phyloP scores from a whole-genome alignment of 1,140 invertebrate species.

The Neotoxoptera formosana region DNA sequence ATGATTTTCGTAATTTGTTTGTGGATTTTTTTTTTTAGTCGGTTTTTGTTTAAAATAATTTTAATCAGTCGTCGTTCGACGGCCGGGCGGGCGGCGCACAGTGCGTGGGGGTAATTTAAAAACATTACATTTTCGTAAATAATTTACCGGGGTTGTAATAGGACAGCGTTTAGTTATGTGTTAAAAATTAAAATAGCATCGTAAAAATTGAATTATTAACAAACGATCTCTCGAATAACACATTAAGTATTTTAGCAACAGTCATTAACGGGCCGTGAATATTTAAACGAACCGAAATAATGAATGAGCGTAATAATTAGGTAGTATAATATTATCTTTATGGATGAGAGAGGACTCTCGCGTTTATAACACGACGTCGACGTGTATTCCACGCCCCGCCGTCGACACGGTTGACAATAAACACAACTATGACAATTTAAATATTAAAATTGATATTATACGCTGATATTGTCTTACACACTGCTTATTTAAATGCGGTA shows the following conservation, averaged over 20 bases:
- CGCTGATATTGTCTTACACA: background rate
- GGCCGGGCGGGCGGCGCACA: too few relatives aligned
- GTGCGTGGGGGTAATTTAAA: background rate
- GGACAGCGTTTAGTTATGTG: background rate
- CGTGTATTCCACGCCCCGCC: background rate
- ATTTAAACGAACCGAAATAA: slow-evolving; percentile 47
- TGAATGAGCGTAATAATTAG: slow-evolving; percentile 1
- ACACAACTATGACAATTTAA: background rate
- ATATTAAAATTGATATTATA: slow-evolving; percentile 1
- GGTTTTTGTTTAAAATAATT: background rate
- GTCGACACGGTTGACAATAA: background rate
- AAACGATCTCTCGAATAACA: slow-evolving; percentile 11
- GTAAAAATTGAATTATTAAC: slow-evolving; percentile 42
- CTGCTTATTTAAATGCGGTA: background rate
- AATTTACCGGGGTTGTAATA: slow-evolving; percentile 11
- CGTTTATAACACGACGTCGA: background rate
- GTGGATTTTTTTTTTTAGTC: background rate
- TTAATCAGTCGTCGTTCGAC: background rate
- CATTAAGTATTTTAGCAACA: slow-evolving; percentile 25
- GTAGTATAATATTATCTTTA: background rate
- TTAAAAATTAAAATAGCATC: background rate
- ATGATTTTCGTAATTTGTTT: background rate
- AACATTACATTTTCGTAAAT: background rate
- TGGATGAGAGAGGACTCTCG: background rate
- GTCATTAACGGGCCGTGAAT: slow-evolving; percentile 15